Base-by-base conservation (phyloP, 1,140 invertebrate genomes). In the Heliothis virescens region DNA sequence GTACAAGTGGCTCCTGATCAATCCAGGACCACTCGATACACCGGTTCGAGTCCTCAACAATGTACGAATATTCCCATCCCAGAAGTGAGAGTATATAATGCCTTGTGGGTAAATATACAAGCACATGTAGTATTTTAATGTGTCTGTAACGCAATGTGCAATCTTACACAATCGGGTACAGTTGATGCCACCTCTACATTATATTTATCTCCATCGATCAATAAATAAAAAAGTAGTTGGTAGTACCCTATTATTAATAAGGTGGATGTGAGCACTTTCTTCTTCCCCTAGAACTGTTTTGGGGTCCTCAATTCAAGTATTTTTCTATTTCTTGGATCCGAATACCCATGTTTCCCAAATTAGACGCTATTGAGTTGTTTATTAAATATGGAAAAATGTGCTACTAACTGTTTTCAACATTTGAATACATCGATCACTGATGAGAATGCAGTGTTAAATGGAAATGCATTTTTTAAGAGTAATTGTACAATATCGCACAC, bases 111-210 rank as follows among this genome's bases (percentile, higher is more conserved):
- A 41, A 41, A 41, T 41, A 41, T 41, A 34, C 5, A 5, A 1
- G 65, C 26, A 9, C 18, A 76, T 76, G 60, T 63, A 76, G 48
- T 41, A 47, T 53, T 26, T 53, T 50, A 74, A 16, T 50, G 26
- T 60, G 57, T 13, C 10, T 12, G 57, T 5, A 69, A 63, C 74
- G 59, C 82, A 69, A 62, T 62, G 62, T 73, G 67, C 55, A 34
- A 57, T 59, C 69, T 83, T 83, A 65, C 80, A 81, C 80, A 85
- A 85, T 73, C 59, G 26, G 57, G 80, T 79, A 78, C 34, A 9
- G 65, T 80, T 73, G 83, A 74, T 79, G 75, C 77, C 12, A 47
- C 34, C 15, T 26, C 47, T 52, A 55, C 47, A 52, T 59, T 48
- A 12, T 29, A 13, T 50, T 48, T 41, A 69, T 78, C 63, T 67